phyloP scores from a whole-genome alignment of 2,797 vertebrate genomes.

The Glossophaga mutica region DNA sequence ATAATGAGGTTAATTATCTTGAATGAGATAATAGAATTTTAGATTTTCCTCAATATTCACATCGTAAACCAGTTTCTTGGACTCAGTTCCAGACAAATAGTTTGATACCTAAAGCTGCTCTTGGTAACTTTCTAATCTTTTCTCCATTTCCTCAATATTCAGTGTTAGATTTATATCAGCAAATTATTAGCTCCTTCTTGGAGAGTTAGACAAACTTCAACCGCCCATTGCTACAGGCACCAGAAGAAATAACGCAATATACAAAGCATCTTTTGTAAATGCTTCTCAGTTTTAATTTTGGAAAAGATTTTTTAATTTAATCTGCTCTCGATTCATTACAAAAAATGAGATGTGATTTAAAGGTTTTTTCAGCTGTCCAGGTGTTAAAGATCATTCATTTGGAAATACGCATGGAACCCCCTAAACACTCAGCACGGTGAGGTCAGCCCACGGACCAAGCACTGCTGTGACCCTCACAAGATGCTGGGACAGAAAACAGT shows the following conservation, averaged over 20 bases:
- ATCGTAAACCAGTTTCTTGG: neutral
- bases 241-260: neutral
- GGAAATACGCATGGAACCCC: neutral
- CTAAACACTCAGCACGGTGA: neutral
- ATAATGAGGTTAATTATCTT: neutral
- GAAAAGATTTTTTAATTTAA: neutral
- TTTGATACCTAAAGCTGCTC: neutral
- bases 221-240: neutral
- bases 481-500: neutral
- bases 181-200: neutral
- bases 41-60: conserved; percentile 14
- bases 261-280: neutral
- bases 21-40: neutral
- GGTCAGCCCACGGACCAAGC: neutral
- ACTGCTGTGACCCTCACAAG: neutral
- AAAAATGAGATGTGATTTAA: neutral
- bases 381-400: neutral
- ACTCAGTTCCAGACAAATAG: neutral
- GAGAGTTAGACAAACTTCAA: neutral
- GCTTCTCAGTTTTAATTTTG: neutral
- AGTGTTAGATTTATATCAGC: neutral
- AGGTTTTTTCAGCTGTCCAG: neutral
- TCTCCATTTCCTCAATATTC: neutral
- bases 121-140: neutral
- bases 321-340: neutral